These are phyloP conservation scores for Anastrepha obliqua DNA, from an alignment of 1,140 invertebrate species.

Conservation along the genomic window DNA sequence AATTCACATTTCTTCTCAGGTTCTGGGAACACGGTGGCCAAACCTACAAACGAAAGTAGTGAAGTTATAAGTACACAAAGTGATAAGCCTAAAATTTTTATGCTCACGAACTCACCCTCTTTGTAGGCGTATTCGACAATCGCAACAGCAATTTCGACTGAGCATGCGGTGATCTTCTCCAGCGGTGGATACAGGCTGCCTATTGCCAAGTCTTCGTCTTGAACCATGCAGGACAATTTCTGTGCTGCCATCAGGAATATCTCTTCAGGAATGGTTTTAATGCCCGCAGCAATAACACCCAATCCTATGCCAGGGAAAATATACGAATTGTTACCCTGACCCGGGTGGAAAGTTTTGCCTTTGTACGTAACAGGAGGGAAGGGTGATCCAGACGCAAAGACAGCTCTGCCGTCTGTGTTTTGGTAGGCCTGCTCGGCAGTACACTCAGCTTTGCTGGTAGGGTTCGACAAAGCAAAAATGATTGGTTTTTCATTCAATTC, in stretches of 20 bases:
- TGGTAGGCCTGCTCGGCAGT: slow-evolving; percentile 96
- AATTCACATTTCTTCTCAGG: slow-evolving; percentile 85
- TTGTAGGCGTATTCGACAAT: slow-evolving; percentile 93
- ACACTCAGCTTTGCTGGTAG: slow-evolving; percentile 96
- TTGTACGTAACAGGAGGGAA: slow-evolving; percentile 88
- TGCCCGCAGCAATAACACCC: slow-evolving; percentile 87
- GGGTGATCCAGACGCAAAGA: slow-evolving; percentile 96
- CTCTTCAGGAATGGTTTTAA: slow-evolving; percentile 90
- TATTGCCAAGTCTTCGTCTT: slow-evolving; percentile 85
- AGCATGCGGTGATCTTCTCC: slow-evolving; percentile 90
- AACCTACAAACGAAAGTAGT: slow-evolving; percentile 75
- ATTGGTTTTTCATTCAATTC: slow-evolving; percentile 77
- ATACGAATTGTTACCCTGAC: slow-evolving; percentile 98
- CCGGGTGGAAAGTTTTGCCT: slow-evolving; percentile 86
- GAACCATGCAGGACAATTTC: slow-evolving; percentile 89
- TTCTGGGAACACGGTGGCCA: slow-evolving; percentile 86
- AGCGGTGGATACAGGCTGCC: slow-evolving; percentile 98
- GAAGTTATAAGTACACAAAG: background rate
- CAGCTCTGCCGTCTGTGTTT: slow-evolving; percentile 82
- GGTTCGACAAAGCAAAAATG: slow-evolving; percentile 97
- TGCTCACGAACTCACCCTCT: slow-evolving; percentile 78
- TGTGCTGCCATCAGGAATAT: slow-evolving; percentile 92
- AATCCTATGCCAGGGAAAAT: slow-evolving; percentile 96
- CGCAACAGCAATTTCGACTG: slow-evolving; percentile 88
- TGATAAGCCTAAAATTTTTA: background rate